Conservation (phyloP, 2,888 invertebrate genomes). For the Pegoplata infirma region DNA sequence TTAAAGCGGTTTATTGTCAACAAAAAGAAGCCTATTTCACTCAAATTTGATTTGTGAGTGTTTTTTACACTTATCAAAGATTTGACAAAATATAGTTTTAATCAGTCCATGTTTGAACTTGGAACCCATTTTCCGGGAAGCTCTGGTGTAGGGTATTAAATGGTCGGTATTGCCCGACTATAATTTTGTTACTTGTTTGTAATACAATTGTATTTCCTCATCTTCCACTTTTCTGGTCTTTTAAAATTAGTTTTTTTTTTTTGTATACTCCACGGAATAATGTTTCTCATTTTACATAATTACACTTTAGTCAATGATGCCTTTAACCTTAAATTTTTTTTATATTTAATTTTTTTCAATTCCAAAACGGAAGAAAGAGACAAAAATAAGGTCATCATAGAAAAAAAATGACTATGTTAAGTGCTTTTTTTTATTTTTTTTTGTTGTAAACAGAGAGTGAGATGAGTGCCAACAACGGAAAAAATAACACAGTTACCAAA, state of each 20-base stretch:
- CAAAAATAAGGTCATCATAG: constrained; percentile 10
- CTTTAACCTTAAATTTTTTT: constrained; percentile 2
- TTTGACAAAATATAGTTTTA: no score
- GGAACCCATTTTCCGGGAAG: no score
- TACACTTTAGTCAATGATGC: constrained; percentile 4
- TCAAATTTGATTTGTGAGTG: no score
- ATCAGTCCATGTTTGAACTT: no score
- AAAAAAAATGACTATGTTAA: neutral
- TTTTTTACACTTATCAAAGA: no score
- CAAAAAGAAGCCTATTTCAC: no score
- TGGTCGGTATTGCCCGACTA: no score
- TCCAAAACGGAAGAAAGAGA: neutral
- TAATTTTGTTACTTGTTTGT: no score
- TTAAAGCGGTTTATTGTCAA: no score
- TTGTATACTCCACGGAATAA: neutral
- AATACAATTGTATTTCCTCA: neutral
- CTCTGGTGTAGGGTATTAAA: no score
- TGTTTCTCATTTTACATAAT: constrained; percentile 6
- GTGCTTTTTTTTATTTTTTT: neutral
- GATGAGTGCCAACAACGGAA: neutral
- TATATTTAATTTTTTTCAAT: neutral
- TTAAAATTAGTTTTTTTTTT: neutral
- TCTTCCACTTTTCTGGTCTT: neutral
- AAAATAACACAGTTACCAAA: neutral
- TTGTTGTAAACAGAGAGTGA: neutral